A percentile compares a stretch with the other conserved stretches of the same genome.
These are phyloP conservation scores for Rotaria socialis DNA, from an alignment of 2,888 invertebrate genomes.

Conservation along the genomic window DNA sequence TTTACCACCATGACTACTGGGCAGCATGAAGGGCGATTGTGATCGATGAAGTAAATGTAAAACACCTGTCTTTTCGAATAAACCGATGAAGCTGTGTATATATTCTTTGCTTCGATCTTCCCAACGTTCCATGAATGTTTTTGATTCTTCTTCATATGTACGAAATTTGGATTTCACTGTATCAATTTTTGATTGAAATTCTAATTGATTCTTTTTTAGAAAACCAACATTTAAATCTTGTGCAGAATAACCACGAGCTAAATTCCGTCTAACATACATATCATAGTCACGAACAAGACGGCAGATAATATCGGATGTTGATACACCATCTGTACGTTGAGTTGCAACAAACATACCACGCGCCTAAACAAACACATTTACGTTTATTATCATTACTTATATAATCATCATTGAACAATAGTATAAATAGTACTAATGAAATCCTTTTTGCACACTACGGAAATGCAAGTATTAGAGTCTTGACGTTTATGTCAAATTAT, in stretches of 20 bases:
- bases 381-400: no score
- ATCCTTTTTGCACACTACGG: no score
- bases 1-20: not conserved
- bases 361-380: conserved; percentile 51
- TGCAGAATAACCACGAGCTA: conserved; percentile 90
- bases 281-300: conserved; percentile 96
- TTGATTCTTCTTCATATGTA: conserved; percentile 43
- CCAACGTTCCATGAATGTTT: conserved; percentile 44
- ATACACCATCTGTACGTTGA: conserved; percentile 85
- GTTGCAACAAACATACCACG: conserved; percentile 88
- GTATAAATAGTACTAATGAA: no score
- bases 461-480: no score
- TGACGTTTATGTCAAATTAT: no score
- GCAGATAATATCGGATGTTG: conserved; percentile 93
- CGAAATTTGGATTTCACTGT: conserved; percentile 43
- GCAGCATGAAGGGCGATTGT: not conserved
- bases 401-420: no score
- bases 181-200: conserved; percentile 40
- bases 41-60: not conserved
- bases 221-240: conserved; percentile 93
- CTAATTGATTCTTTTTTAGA: conserved; percentile 42
- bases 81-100: conserved; percentile 43
- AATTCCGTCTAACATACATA: conserved; percentile 87
- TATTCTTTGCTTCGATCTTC: conserved; percentile 45
- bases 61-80: conserved; percentile 34